These are phyloP conservation scores for Zaprionus kolodkinae DNA, from an alignment of 1,140 invertebrate species.

Conservation along the genomic window DNA sequence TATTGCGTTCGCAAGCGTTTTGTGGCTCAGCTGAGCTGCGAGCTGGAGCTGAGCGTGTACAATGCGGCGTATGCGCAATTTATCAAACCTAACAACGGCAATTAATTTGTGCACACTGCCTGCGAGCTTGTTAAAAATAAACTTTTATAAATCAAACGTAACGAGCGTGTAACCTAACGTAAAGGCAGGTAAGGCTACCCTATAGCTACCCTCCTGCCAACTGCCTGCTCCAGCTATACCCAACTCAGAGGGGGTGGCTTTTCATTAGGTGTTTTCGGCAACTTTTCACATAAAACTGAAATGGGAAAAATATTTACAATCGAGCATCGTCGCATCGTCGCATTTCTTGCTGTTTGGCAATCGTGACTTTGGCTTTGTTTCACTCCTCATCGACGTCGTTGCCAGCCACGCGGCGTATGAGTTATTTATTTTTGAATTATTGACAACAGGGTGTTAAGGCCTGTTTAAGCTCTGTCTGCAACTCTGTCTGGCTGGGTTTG, in stretches of 20 bases:
- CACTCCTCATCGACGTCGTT: background rate
- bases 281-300: conserved; percentile 82
- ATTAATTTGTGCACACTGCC: conserved; percentile 74
- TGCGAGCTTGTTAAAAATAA: conserved; percentile 51
- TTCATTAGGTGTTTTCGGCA: conserved; percentile 64
- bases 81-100: conserved; percentile 81
- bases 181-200: conserved; percentile 48
- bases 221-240: background rate
- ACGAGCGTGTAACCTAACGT: conserved; percentile 78
- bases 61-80: conserved; percentile 72
- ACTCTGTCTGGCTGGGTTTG: conserved; percentile 5
- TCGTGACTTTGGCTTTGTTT: conserved; percentile 74
- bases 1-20: conserved; percentile 64
- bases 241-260: conserved; percentile 44
- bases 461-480: conserved; percentile 29
- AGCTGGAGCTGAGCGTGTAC: conserved; percentile 12
- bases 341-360: conserved; percentile 57
- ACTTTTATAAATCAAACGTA: conserved; percentile 83
- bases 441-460: conserved; percentile 51
- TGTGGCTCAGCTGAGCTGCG: conserved; percentile 7
- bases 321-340: conserved; percentile 28
- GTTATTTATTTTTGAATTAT: conserved; percentile 82
- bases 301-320: conserved; percentile 81
- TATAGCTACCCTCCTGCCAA: background rate
- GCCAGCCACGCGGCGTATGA: conserved; percentile 64